A percentile compares a stretch with the other conserved stretches of the same genome.
Conservation (phyloP, 2,888 invertebrate genomes). For the Ornithoptera priamus region DNA sequence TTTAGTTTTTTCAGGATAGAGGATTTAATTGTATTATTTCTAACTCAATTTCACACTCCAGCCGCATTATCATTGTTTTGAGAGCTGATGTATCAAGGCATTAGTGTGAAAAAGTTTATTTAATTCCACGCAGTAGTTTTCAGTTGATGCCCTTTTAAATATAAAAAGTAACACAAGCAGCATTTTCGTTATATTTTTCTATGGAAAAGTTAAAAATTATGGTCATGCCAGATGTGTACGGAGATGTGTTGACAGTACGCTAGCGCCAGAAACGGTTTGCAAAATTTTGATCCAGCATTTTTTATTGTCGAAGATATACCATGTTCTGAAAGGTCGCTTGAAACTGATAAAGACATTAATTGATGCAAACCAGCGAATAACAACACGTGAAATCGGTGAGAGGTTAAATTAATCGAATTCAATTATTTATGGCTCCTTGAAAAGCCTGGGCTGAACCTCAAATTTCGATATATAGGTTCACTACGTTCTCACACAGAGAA, state of each 20-base stretch:
- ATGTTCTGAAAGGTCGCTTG: not conserved
- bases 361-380: not conserved
- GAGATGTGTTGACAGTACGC: not conserved
- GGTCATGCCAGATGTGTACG: not conserved
- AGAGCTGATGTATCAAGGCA: not conserved
- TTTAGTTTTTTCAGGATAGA: conserved; percentile 1
- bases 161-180: not conserved
- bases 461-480: too few species aligned
- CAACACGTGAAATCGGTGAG: not conserved
- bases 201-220: not conserved
- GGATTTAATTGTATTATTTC: not conserved
- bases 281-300: not conserved
- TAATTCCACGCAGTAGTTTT: not conserved
- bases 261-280: not conserved
- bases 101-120: not conserved
- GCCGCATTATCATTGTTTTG: not conserved
- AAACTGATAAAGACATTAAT: not conserved
- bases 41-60: not conserved
- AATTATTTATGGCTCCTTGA: not conserved
- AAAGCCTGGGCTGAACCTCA: too few species aligned
- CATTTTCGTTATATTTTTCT: not conserved
- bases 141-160: not conserved
- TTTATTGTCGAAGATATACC: not conserved
- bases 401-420: not conserved
- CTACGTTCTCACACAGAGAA: not conserved